Evolutionary conservation across 2,113 vertebrate species (phyloP), one percentile per base, ranked within the genome.

Genomic region (Heterochromis multidens): DNA sequence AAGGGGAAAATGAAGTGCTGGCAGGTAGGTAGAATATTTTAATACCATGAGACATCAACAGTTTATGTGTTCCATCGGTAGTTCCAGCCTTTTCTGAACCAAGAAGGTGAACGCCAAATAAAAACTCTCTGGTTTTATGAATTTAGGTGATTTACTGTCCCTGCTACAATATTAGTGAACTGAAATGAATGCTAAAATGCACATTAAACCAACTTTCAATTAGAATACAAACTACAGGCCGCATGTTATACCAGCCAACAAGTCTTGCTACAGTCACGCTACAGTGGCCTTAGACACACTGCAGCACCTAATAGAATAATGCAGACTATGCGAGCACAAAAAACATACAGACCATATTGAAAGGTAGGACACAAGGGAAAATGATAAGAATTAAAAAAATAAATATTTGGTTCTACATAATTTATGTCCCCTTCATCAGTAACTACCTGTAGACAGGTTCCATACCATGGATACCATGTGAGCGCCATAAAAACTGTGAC

Each of bases 1-100:
- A 92, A 87, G 86, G 80, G 89, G 92, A 94, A 94, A 93, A 91
- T 90, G 94, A 84, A 89, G 86, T 40, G 65, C 93, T 95, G 94
- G 94, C 94, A 95, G 93, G 81, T 90, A 23, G 40, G 7, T 56
- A 25, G 85, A 94, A 92, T 95, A 93, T 90, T 95, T 95, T 94
- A 93, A 94, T 93, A 94, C 91, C 81, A 31, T 90, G 91, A 95
- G 92, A 94, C 87, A 92, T 93, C 91, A 94, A 94, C 92, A 92
- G 92, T 92, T 94, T 90, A 88, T 93, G 91, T 89, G 94, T 95
- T 95, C 94, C 92, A 91, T 86, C 77, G 37, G 63, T 80, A 91
- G 83, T 93, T 94, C 92, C 94, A 94, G 91, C 65, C 89, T 72
- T 85, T 72, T 91, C 84, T 88, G 80, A 93, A 94, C 82, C 81